Conservation (phyloP, 2,113 vertebrate genomes). For the Nibea albiflora region DNA sequence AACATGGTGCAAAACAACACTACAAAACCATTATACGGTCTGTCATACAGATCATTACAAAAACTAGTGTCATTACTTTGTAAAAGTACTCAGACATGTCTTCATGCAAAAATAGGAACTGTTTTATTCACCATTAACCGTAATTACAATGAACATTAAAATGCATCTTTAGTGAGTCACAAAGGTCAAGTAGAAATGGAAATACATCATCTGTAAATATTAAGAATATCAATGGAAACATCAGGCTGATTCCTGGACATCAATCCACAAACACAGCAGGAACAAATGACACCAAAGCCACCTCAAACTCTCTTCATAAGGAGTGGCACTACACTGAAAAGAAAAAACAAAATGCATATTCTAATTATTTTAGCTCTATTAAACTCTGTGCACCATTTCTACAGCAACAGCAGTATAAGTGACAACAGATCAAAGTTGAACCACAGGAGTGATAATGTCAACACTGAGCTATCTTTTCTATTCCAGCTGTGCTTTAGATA, state of each 20-base stretch:
- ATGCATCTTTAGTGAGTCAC: background rate
- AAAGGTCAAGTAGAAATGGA: background rate
- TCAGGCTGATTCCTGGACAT: no score
- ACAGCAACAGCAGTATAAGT: background rate
- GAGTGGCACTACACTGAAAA: no score
- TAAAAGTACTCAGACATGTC: background rate
- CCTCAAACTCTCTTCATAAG: no score
- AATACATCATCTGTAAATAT: background rate
- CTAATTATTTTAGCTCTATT: no score
- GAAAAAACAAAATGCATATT: no score
- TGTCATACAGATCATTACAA: slow-evolving; percentile 17
- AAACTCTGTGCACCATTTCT: background rate
- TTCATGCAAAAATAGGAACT: slow-evolving; percentile 21
- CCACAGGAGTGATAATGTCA: background rate
- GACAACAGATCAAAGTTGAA: background rate
- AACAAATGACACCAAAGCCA: no score
- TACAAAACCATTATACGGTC: background rate
- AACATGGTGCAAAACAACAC: background rate
- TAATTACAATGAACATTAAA: background rate
- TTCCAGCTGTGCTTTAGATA: background rate
- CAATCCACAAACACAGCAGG: no score
- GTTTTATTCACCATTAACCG: background rate
- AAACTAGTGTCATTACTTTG: background rate
- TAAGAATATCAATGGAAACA: no score
- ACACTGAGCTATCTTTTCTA: background rate